Base-by-base conservation (phyloP, 2,113 vertebrate genomes). In the Toxostoma redivivum region DNA sequence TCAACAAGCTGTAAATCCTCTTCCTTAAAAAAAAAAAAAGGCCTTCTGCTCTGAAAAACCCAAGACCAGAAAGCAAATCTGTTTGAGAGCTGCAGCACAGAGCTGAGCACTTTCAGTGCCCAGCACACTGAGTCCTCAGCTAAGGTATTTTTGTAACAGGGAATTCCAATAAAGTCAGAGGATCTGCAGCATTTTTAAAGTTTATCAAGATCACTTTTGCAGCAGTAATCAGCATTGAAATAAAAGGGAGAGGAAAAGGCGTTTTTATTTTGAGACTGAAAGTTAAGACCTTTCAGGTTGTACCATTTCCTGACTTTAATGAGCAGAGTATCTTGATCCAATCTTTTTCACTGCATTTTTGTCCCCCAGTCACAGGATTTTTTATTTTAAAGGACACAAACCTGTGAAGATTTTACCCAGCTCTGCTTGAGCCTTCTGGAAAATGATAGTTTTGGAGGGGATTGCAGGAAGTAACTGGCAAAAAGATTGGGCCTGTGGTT, bases 311-410 rank as follows among this genome's bases (percentile, higher is more conserved):
- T 69, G 85, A 57, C 53, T 94, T 90, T 89, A 87, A 92, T 53
- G 89, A 94, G 45, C 58, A 28, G 16, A 3, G 13, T 56, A 50
- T 69, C 74, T 80, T 72, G 70, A 85, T 85, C 66, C 54, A 80
- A 76, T 91, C 89, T 85, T 96, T 92, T 87, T 74, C 69, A 77
- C 42, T 72, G 53, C 73, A 38, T 74, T 94, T 96, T 94, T 82
- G 85, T 86, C 57, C 57, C 40, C 12, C 33, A 69, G 5, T 15
- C 65, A 35, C 6, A 31, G 17, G 28, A 57, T 89, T 72, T 91
- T 86, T 89, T 87, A 61, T 95, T 88, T 87, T 84, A 81, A 84
- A 89, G 86, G 73, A 76, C 89, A 87, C 16, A 89, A 61, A 69
- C 28, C 30, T 87, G 60, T 0, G 4, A 88, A 78, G 16, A 40